Percentiles rank a stretch among this genome's conserved stretches.
These are phyloP conservation scores for Phrynosoma platyrhinos DNA, from an alignment of 2,113 vertebrate genomes.

Conservation along the genomic window DNA sequence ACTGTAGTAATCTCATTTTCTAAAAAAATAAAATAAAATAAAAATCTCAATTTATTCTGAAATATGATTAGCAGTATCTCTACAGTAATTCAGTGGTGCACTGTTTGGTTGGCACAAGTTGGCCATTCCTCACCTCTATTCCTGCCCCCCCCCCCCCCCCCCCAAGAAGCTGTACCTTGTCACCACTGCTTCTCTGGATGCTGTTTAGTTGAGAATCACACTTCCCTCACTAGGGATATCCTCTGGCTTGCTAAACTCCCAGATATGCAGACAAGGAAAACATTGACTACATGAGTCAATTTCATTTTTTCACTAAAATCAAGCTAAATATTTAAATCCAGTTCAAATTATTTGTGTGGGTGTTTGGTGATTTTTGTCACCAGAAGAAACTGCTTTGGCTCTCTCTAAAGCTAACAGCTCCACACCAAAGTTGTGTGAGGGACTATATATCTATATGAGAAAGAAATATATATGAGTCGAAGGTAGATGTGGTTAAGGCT, in stretches of 20 bases:
- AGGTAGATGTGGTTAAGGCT: constrained; percentile 49
- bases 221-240: constrained; percentile 71
- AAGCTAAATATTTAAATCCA: constrained; percentile 75
- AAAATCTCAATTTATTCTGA: constrained; percentile 39
- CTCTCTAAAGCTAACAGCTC: constrained; percentile 64
- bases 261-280: constrained; percentile 71
- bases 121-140: no score
- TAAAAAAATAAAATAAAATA: constrained; percentile 47
- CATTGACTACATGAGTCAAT: constrained; percentile 71
- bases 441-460: background rate
- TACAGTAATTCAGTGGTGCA: constrained; percentile 57
- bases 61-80: constrained; percentile 62
- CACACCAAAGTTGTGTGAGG: background rate
- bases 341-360: constrained; percentile 72
- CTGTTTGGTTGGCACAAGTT: no score
- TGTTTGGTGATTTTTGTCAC: constrained; percentile 77
- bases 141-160: no score
- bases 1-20: constrained; percentile 36
- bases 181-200: no score
- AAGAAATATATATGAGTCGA: constrained; percentile 29
- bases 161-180: no score
- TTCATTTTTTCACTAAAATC: constrained; percentile 78
- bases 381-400: constrained; percentile 43
- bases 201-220: constrained; percentile 61
- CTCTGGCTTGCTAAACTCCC: constrained; percentile 62